Base-by-base conservation (phyloP, 2,113 vertebrate genomes). In the Gymnarchus niloticus region DNA sequence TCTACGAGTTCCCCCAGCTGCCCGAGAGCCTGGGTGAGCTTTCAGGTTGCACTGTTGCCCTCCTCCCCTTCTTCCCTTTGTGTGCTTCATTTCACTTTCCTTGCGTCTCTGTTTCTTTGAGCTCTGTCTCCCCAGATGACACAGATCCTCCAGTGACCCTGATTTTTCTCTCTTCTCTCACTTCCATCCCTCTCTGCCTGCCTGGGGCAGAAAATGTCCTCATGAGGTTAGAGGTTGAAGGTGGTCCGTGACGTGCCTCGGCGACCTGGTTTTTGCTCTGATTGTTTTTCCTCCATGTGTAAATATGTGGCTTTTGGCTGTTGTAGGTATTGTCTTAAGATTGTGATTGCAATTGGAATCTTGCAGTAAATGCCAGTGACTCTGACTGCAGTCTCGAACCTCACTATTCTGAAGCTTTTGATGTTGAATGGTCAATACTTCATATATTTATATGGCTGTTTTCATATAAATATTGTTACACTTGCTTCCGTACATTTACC, bases 1-100 rank as follows among this genome's bases (percentile, higher is more conserved):
- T 99, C 89, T 99, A 99, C 33, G 98, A 99, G 91, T 99, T 99
- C 88, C 98, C 98, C 21, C 97, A 98, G 91, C 96, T 99, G 88
- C 97, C 98, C 44, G 98, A 99, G 82, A 96, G 98, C 83, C 95
- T 98, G 89, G 97, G 98, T 99, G 93, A 92, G 97, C 97, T 86
- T 21, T 33, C 23, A 25, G 14, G 1, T 9, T 28, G 46, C 33
- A 51, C 23, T 61, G 56, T 4, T 17, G 28, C 6, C 21, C n/a
- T n/a, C n/a, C n/a, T n/a, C n/a, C n/a, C n/a, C n/a, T n/a, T n/a
- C n/a, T n/a, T n/a, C n/a, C n/a, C n/a, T 6, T 41, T 19, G 33
- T 17, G 33, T 12, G 41, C 41, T 37, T 73, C 65, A 41, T 41
- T 73, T 73, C 33, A 19, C 33, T 73, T 69, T 69, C 41, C 65